Evolutionary conservation across 2,797 vertebrate species (phyloP).

Genomic region (Phylloscopus collybita): DNA sequence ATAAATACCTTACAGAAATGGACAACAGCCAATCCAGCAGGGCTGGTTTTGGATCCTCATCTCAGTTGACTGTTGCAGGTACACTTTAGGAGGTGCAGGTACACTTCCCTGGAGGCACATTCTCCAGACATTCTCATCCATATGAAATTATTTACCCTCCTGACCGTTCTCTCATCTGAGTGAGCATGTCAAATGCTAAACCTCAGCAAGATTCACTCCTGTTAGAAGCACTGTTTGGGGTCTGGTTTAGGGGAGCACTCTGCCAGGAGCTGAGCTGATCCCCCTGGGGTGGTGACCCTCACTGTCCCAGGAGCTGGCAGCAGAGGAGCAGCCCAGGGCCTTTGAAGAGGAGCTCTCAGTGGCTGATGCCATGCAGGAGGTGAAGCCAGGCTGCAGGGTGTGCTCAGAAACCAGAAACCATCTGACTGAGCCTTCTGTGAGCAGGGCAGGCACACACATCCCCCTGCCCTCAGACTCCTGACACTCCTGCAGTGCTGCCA

Average conservation of each 20-base stretch:
- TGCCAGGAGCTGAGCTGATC: background rate
- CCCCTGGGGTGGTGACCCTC: background rate
- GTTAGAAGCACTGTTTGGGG: background rate
- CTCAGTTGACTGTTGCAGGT: background rate
- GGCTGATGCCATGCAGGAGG: background rate
- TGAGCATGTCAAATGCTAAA: background rate
- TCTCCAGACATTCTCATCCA: background rate
- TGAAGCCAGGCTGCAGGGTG: background rate
- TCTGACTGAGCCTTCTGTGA: too few species aligned
- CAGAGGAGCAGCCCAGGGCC: background rate
- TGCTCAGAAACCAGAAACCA: background rate
- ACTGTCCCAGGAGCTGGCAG: background rate
- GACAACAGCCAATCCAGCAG: background rate
- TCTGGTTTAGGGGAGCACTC: background rate
- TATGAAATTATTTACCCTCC: background rate
- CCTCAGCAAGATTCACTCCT: background rate
- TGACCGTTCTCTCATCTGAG: background rate
- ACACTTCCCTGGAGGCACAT: background rate
- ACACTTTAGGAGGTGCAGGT: background rate
- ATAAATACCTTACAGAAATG: background rate
- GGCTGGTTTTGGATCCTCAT: background rate
- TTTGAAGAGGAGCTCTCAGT: background rate
- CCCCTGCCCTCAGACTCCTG: background rate
- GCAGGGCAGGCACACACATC: fast-evolving
- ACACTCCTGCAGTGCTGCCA: background rate